Base-by-base conservation (phyloP, 2,888 invertebrate genomes). In the Melipona beecheii region DNA sequence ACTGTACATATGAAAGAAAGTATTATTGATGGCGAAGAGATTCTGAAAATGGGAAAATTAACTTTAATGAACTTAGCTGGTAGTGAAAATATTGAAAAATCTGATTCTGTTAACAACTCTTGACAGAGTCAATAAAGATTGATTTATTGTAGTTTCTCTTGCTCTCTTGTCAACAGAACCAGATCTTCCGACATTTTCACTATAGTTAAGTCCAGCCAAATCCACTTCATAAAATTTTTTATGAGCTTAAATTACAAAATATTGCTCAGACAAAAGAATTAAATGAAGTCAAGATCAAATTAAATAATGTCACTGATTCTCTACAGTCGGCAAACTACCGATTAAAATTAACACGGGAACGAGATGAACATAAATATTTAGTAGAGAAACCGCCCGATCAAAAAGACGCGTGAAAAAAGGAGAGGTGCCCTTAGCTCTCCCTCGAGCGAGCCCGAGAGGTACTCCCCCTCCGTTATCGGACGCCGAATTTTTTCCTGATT, bases 31-130 rank as follows among this genome's bases (percentile, higher is more conserved):
- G 99, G 98, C 4, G 98, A 99, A 93, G 98, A 99, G 93, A 95
- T 99, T 84, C 95, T 99, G 19, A 99, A 98, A 95, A 98, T 97
- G 69, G 99, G 99, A 0, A 99, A 99, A 94, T 95, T 99, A n/a
- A 98, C 99, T 95, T 95, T 99, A 87, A 99, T 99, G 0, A 99
- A 99, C 95, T 95, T 99, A 91, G 99, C 99, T 0, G 99, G 99
- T 0, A 98, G 98, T 79, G 99, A 99, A 95, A 99, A 99, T 95
- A 98, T 99, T 88, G 98, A 98, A n/a, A 97, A 98, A 91, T 99
- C 99, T 0, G 99, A 99, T 9, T 98, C 99, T 0, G 96, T 96
- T 99, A 88, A 99, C 98, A 0, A 97, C 98, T 0, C 95, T 99
- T 0, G 99, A 99, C 92, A 96, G 98, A 85, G 97, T 27, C 27